Percentiles rank a stretch among this genome's conserved stretches.
phyloP scores from a whole-genome alignment of 1,140 invertebrate species.

The Pachyrhynchus sulphureomaculatus region DNA sequence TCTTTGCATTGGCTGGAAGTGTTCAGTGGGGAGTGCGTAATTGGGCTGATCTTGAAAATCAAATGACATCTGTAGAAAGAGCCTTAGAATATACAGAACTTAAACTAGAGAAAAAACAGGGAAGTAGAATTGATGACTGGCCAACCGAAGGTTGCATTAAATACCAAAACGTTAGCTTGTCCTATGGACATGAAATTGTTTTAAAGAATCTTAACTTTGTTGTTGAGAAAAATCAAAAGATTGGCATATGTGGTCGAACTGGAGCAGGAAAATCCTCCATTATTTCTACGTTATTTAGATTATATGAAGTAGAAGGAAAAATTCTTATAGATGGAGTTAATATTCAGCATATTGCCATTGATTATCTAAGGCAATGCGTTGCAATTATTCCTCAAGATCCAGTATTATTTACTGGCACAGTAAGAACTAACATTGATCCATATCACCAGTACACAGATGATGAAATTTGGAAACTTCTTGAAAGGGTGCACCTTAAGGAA shows the following conservation, averaged over 20 bases:
- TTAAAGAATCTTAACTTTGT: conserved; percentile 63
- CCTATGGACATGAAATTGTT: conserved; percentile 66
- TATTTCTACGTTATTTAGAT: conserved; percentile 71
- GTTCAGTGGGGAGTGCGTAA: conserved; percentile 66
- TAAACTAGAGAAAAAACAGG: conserved; percentile 55
- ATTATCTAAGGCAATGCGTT: conserved; percentile 70
- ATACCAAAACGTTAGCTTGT: conserved; percentile 66
- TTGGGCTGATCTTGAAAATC: conserved; percentile 67
- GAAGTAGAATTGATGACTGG: conserved; percentile 61
- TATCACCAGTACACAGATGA: conserved; percentile 74
- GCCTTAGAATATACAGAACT: conserved; percentile 65
- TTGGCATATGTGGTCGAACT: conserved; percentile 43
- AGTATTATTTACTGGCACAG: conserved; percentile 80
- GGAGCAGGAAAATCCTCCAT: conserved; percentile 75
- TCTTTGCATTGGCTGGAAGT: conserved; percentile 1
- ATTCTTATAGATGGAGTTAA: conserved; percentile 68
- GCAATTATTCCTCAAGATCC: conserved; percentile 86
- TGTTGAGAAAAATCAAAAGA: conserved; percentile 64
- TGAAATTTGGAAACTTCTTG: conserved; percentile 78
- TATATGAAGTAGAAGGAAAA: conserved; percentile 60
- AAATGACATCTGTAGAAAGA: conserved; percentile 78
- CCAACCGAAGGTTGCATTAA: conserved; percentile 68
- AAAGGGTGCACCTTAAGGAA: conserved; percentile 68
- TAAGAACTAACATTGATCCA: conserved; percentile 85
- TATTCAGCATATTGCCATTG: conserved; percentile 61